phyloP scores from a whole-genome alignment of 2,113 vertebrate genomes.

The Damaliscus lunatus region DNA sequence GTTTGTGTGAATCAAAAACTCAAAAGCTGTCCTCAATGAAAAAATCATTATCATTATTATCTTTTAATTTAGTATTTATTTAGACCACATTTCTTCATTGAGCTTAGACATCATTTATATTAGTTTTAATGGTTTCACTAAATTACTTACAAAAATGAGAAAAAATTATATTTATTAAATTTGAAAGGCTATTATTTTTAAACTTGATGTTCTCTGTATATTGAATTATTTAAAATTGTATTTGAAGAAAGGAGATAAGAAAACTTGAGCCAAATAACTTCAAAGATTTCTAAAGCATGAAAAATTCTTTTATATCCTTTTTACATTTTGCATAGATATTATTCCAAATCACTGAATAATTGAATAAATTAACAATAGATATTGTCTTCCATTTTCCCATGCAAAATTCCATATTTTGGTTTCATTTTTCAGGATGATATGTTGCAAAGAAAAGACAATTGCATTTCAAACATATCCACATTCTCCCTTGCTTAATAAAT shows the following conservation, averaged over 20 bases:
- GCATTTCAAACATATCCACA: neutral
- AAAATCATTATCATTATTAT: constrained; percentile 49
- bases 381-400: neutral
- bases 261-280: neutral
- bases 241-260: neutral
- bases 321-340: neutral
- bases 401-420: neutral
- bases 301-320: neutral
- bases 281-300: neutral
- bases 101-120: constrained; percentile 18
- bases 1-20: constrained; percentile 60
- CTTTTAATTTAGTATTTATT: constrained; percentile 57
- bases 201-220: neutral
- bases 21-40: constrained; percentile 40
- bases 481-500: neutral
- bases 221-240: neutral
- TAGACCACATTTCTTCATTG: neutral
- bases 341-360: neutral
- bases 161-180: neutral
- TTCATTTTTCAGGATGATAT: neutral
- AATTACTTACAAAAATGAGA: constrained; percentile 28
- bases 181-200: constrained; percentile 11
- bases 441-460: neutral
- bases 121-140: neutral
- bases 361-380: neutral